Evolutionary conservation across 2,888 invertebrate genomes (phyloP).

Genomic region (Nephrocerus scutellatus): DNA sequence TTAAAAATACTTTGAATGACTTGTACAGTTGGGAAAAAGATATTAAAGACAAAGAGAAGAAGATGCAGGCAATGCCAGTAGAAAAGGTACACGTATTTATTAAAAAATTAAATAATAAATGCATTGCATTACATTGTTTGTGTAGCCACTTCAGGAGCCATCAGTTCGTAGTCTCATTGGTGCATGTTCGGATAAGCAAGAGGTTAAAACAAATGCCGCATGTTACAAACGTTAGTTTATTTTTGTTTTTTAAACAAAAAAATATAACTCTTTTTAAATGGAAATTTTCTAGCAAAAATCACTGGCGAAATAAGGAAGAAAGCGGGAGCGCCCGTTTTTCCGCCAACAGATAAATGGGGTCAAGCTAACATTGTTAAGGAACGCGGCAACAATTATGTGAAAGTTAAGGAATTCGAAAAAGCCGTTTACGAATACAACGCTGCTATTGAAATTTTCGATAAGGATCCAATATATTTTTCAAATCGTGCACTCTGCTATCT

Average conservation of each 20-base stretch:
- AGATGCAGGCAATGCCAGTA: conserved; percentile 26
- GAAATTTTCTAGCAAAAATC: background rate
- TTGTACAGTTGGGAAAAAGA: conserved; percentile 43
- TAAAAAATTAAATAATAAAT: background rate
- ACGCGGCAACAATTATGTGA: conserved; percentile 76
- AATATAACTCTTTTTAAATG: too few species aligned
- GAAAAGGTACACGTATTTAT: conserved; percentile 14
- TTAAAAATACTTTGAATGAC: conserved; percentile 35
- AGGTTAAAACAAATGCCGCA: too few species aligned
- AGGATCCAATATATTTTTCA: conserved; percentile 73
- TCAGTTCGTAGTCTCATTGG: background rate
- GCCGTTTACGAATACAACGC: conserved; percentile 81
- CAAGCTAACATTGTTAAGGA: conserved; percentile 41
- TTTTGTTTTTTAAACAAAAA: too few species aligned
- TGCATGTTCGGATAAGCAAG: too few species aligned
- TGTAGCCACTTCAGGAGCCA: conserved; percentile 2
- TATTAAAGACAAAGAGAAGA: conserved; percentile 40
- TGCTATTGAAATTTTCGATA: conserved; percentile 75
- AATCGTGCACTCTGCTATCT: conserved; percentile 84
- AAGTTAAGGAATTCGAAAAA: conserved; percentile 69
- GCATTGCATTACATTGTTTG: background rate
- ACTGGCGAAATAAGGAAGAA: too few species aligned
- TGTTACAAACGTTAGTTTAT: too few species aligned
- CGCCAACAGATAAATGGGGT: conserved; percentile 28
- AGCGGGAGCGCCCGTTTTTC: too few species aligned